These are phyloP conservation scores for Macrobrachium nipponense DNA, from an alignment of 1,140 invertebrate species.

Conservation along the genomic window DNA sequence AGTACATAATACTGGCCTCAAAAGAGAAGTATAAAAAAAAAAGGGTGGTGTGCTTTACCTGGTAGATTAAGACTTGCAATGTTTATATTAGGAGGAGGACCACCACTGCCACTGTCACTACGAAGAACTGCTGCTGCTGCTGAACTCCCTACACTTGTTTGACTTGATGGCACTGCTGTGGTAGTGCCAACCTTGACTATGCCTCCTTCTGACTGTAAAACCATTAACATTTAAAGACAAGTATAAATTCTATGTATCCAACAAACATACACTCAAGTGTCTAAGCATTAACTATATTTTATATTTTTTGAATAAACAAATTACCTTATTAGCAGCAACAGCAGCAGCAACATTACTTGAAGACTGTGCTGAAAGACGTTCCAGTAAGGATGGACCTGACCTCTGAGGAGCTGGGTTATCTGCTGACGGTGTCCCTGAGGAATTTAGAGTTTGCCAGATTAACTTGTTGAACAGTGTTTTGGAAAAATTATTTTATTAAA, in stretches of 20 bases:
- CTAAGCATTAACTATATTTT: neutral
- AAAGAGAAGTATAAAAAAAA: neutral
- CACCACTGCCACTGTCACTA: conserved; percentile 64
- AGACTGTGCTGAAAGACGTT: conserved; percentile 72
- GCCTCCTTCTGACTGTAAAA: conserved; percentile 34
- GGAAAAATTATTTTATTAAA: neutral
- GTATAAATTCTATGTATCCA: neutral
- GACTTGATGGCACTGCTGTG: conserved; percentile 64
- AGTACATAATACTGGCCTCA: neutral
- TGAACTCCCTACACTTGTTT: conserved; percentile 73
- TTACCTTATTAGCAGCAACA: conserved; percentile 60
- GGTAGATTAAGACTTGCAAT: conserved; percentile 59
- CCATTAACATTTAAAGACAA: neutral
- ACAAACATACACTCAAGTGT: neutral
- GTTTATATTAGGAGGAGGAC: conserved; percentile 53
- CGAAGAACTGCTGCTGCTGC: conserved; percentile 67
- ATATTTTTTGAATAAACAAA: neutral
- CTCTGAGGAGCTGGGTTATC: conserved; percentile 73
- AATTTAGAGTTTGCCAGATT: neutral
- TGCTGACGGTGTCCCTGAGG: conserved; percentile 73
- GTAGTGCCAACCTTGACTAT: conserved; percentile 36
- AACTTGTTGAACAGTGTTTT: neutral
- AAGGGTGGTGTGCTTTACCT: neutral
- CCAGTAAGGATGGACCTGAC: conserved; percentile 71
- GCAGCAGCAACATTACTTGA: conserved; percentile 52